Conservation (phyloP, 2,113 vertebrate species). For the Tonatia bakeri region DNA sequence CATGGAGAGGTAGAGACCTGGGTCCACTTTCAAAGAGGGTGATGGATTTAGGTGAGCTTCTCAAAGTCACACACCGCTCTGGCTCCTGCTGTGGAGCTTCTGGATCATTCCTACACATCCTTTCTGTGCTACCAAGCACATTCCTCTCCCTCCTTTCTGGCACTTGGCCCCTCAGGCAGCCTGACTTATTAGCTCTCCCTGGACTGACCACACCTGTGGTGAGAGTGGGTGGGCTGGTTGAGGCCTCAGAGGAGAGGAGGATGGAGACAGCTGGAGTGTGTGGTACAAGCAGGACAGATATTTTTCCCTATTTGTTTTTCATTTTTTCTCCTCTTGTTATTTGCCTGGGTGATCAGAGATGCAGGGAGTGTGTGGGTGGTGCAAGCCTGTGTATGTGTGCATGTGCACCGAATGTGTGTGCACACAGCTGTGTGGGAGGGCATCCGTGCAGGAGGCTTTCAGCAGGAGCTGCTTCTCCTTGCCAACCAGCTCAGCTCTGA, state of each 20-base stretch:
- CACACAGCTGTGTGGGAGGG: conserved; percentile 23
- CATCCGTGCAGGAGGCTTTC: not conserved
- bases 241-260: not conserved
- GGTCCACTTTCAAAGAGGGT: not conserved
- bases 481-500: not conserved
- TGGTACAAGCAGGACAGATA: too few species aligned
- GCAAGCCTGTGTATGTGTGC: not conserved
- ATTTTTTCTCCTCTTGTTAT: not conserved
- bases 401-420: accelerated
- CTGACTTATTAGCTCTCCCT: not conserved
- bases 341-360: not conserved
- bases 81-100: not conserved
- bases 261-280: accelerated
- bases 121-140: too few species aligned
- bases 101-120: not conserved
- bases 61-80: not conserved
- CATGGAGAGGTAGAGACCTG: not conserved
- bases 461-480: not conserved
- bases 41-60: not conserved
- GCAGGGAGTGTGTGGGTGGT: not conserved
- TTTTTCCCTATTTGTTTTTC: not conserved
- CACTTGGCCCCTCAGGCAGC: not conserved
- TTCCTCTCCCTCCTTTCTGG: not conserved
- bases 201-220: not conserved
- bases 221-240: not conserved